These are phyloP conservation scores for Acanthis flammea DNA, from an alignment of 2,797 vertebrate genomes.

Conservation along the genomic window DNA sequence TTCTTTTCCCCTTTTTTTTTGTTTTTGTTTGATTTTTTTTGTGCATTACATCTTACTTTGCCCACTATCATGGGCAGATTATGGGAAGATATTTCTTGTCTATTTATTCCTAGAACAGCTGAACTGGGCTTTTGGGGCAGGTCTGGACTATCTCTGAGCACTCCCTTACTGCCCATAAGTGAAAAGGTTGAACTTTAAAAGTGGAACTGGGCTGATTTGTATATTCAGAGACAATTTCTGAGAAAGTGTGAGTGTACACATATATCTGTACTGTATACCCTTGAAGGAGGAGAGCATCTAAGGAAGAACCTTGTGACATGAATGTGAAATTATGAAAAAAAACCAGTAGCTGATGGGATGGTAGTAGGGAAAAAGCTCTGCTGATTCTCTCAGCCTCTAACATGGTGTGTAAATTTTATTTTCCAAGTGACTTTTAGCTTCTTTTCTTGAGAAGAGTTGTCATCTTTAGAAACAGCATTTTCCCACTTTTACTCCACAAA, in stretches of 20 bases:
- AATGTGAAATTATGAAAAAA: not conserved
- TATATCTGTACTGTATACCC: not conserved
- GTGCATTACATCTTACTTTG: not conserved
- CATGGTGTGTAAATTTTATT: not conserved
- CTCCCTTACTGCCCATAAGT: not conserved
- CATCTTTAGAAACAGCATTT: not conserved
- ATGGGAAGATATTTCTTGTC: not conserved
- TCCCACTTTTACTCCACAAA: not conserved
- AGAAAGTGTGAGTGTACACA: not conserved
- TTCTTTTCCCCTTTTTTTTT: not conserved
- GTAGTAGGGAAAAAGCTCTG: not conserved
- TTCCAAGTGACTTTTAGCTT: not conserved
- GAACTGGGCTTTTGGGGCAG: not conserved
- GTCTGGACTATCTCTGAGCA: not conserved
- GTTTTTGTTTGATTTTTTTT: not conserved
- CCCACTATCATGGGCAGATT: not conserved
- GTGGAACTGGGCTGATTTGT: not conserved
- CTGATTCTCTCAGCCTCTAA: not conserved
- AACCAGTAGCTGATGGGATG: not conserved
- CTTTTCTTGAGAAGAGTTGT: not conserved
- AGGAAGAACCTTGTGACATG: not conserved
- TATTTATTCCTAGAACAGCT: not conserved
- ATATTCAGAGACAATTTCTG: not conserved
- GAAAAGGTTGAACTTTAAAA: not conserved
- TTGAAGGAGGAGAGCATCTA: not conserved